Evolutionary conservation across 2,113 vertebrate genomes (phyloP).

Genomic region (Python bivittatus): DNA sequence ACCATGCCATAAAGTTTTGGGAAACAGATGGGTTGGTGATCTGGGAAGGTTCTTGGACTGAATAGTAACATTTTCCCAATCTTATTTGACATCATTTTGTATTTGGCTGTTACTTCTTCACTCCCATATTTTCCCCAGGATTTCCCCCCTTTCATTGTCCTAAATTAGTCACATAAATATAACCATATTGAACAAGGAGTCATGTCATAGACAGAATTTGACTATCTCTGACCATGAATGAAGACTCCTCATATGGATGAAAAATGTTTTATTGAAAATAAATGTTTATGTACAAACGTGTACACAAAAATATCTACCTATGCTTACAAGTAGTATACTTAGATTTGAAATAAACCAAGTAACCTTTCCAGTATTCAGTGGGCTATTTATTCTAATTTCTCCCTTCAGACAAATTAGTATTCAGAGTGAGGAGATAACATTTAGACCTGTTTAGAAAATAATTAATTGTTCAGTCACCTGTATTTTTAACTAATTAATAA

Average conservation of each 20-base stretch:
- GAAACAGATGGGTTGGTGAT: not conserved
- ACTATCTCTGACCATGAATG: not conserved
- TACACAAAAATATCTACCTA: not conserved
- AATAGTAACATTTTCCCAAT: not conserved
- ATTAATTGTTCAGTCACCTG: not conserved
- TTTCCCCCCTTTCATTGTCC: not conserved
- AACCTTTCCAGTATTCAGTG: not conserved
- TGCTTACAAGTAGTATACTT: not conserved
- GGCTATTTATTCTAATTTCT: not conserved
- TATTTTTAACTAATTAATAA: not conserved
- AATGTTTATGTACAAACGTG: not conserved
- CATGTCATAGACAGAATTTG: not conserved
- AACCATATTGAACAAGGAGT: not conserved
- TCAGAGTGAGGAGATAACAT: not conserved
- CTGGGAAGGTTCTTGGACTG: not conserved
- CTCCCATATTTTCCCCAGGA: not conserved
- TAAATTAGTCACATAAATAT: not conserved
- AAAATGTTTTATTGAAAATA: not conserved
- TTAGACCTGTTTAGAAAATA: not conserved
- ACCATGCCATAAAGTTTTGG: too few species aligned
- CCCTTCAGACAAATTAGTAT: not conserved
- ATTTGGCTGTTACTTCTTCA: not conserved
- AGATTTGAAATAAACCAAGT: not conserved
- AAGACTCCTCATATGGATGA: not conserved
- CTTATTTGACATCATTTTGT: not conserved